These are phyloP conservation scores for Meghimatium bilineatum DNA, from an alignment of 2,888 invertebrate species.

Conservation along the genomic window DNA sequence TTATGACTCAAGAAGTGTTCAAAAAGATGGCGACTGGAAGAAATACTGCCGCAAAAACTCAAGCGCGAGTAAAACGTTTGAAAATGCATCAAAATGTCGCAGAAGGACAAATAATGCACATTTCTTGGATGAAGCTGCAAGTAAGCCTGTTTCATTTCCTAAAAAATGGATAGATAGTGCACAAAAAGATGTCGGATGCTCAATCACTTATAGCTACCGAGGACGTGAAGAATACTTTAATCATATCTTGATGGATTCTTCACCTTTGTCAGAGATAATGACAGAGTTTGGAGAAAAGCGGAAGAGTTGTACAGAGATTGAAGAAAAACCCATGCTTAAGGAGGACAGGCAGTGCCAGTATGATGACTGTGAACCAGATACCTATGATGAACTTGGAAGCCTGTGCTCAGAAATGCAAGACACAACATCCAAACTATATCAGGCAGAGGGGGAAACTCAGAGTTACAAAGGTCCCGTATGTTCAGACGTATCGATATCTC, in stretches of 20 bases:
- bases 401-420: conserved; percentile 41
- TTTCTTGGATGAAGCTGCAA: not conserved
- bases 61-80: not conserved
- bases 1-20: not conserved
- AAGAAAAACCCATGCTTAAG: not conserved
- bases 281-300: conserved; percentile 15
- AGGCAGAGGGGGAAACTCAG: not conserved
- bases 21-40: not conserved
- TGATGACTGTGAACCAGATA: conserved; percentile 41
- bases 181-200: not conserved
- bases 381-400: conserved; percentile 35
- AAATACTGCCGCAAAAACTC: not conserved
- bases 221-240: conserved; percentile 14
- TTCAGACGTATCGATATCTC: not conserved
- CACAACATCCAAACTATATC: conserved; percentile 16
- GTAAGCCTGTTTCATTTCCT: not conserved
- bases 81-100: not conserved
- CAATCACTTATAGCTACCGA: conserved; percentile 8
- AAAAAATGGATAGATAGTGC: not conserved
- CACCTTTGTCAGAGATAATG: conserved; percentile 11
- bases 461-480: not conserved
- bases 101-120: not conserved
- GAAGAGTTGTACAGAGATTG: not conserved
- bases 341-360: not conserved
- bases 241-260: conserved; percentile 2